Evolutionary conservation across 2,888 invertebrate species (phyloP).

Genomic region (Agrochola litura): DNA sequence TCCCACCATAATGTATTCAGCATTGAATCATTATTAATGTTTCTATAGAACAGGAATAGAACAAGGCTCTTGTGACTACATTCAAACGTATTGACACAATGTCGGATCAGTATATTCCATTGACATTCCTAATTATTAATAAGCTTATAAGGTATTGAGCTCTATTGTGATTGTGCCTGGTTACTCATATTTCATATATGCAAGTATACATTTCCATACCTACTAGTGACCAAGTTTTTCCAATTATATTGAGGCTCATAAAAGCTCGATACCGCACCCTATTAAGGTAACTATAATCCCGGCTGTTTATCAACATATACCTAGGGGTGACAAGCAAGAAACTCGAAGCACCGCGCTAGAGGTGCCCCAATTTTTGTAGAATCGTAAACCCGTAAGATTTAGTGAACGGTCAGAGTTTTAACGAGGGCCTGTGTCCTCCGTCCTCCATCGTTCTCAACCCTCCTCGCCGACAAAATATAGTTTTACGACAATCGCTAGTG

Average conservation of each 20-base stretch:
- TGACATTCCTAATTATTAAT: conserved; percentile 50
- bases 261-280: conserved; percentile 36
- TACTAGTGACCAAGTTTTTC: conserved; percentile 20
- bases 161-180: conserved; percentile 3
- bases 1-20: conserved; percentile 53
- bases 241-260: conserved; percentile 41
- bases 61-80: conserved; percentile 6
- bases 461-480: conserved; percentile 80
- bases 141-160: conserved; percentile 11
- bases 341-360: conserved; percentile 36
- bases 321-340: conserved; percentile 47
- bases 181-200: conserved; percentile 13
- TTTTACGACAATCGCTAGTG: conserved; percentile 85
- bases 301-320: conserved; percentile 32
- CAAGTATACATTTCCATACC: conserved; percentile 23
- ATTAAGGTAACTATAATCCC: conserved; percentile 53
- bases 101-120: conserved; percentile 33
- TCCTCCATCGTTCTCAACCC: conserved; percentile 66
- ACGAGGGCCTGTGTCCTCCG: conserved; percentile 79
- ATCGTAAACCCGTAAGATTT: conserved; percentile 88
- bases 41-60: conserved; percentile 42
- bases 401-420: conserved; percentile 86
- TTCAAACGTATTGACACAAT: conserved; percentile 45
- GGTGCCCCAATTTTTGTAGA: conserved; percentile 84
- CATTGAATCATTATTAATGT: conserved; percentile 52